Evolutionary conservation across 2,113 vertebrate species (phyloP).

Genomic region (Tangachromis dhanisi): DNA sequence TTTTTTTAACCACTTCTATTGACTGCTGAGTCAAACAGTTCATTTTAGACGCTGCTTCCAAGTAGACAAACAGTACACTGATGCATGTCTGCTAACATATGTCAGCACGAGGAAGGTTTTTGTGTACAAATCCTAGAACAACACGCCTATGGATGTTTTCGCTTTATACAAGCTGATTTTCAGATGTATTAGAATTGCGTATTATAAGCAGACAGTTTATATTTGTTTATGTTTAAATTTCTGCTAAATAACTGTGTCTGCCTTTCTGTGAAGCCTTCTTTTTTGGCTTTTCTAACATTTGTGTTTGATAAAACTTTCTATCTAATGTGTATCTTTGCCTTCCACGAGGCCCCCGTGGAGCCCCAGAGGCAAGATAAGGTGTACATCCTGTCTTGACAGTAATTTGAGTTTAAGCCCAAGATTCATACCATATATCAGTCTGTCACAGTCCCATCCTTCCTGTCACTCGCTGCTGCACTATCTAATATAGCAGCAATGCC

Average conservation of each 20-base stretch:
- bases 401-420: conserved; percentile 45
- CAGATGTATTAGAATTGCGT: neutral
- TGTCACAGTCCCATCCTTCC: conserved; percentile 40
- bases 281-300: neutral
- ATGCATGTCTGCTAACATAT: neutral
- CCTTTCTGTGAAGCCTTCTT: neutral
- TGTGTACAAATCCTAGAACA: neutral
- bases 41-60: neutral
- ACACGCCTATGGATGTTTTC: neutral
- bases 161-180: neutral
- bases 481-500: conserved; percentile 53
- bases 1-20: neutral
- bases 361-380: conserved; percentile 39
- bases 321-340: conserved; percentile 6
- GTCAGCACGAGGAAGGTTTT: neutral
- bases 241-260: neutral
- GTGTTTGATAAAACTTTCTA: conserved; percentile 9
- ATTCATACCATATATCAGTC: conserved; percentile 38
- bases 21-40: neutral
- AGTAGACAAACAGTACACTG: neutral
- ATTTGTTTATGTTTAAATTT: neutral
- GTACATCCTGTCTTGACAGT: conserved; percentile 32
- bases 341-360: neutral
- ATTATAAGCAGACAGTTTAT: neutral
- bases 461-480: conserved; percentile 34